Percentiles rank a stretch among this genome's conserved stretches.
Conservation (phyloP, 1,140 invertebrate species). For the Whitmania pigra region DNA sequence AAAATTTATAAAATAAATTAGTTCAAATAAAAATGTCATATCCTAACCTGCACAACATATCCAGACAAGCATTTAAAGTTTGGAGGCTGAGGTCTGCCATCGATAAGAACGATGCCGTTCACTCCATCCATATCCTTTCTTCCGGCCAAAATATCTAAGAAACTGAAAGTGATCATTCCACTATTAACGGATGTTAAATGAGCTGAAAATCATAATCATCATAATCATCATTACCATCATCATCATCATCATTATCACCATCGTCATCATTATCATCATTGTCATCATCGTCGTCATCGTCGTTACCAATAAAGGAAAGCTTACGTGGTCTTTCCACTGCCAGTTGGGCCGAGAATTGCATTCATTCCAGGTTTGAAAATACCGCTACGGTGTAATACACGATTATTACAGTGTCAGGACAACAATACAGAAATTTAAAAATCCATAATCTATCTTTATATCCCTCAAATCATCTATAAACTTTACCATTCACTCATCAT, state of each 20-base stretch:
- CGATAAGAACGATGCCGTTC: conserved; percentile 33
- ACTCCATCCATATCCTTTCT: conserved; percentile 37
- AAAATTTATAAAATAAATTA: no score
- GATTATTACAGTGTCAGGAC: no score
- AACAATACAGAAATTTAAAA: no score
- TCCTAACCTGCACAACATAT: conserved; percentile 41
- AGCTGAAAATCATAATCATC: neutral
- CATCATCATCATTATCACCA: neutral
- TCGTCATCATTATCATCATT: neutral
- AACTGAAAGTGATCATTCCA: conserved; percentile 26
- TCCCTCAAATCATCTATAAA: no score
- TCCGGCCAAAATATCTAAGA: conserved; percentile 39
- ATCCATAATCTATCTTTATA: no score
- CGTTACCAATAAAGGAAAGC: neutral
- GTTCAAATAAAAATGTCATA: no score
- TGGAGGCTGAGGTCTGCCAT: conserved; percentile 36
- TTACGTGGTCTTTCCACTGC: conserved; percentile 14
- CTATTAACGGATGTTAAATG: neutral
- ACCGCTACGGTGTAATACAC: neutral
- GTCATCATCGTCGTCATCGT: conserved; percentile 2
- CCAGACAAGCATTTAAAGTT: conserved; percentile 42
- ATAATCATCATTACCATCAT: neutral
- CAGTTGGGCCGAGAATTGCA: conserved; percentile 16
- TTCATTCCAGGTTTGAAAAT: conserved; percentile 18
- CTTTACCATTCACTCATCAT: no score